These are phyloP conservation scores for Ochropleura plecta DNA, from an alignment of 2,888 invertebrate genomes.

Conservation along the genomic window DNA sequence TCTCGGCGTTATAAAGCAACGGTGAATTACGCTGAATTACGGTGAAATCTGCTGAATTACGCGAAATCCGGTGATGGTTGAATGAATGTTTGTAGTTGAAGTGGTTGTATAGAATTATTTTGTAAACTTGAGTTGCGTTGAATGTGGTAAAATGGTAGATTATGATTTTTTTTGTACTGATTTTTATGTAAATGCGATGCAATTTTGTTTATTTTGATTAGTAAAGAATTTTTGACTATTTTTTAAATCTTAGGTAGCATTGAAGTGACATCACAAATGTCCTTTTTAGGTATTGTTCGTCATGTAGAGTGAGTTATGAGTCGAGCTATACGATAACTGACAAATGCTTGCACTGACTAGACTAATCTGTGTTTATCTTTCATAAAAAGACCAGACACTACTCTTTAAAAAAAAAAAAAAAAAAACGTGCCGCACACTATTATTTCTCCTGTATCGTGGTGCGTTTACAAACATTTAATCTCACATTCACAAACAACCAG, in stretches of 20 bases:
- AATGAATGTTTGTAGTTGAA: constrained; percentile 37
- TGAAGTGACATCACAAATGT: not conserved
- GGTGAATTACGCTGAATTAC: constrained; percentile 48
- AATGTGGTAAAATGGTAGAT: not conserved
- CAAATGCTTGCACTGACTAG: no score
- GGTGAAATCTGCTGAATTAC: constrained; percentile 21
- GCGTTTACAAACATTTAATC: no score
- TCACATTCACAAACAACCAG: no score
- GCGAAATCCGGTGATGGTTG: constrained; percentile 39
- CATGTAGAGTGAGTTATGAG: no score
- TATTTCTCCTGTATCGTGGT: no score
- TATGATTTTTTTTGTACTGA: not conserved
- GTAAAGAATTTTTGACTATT: not conserved
- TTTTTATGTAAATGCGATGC: not conserved
- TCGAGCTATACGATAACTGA: no score
- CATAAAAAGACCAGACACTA: no score
- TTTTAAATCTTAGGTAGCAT: not conserved
- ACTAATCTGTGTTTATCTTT: no score
- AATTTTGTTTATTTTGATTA: not conserved
- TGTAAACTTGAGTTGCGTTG: not conserved
- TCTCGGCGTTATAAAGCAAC: constrained; percentile 42
- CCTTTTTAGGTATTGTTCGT: no score
- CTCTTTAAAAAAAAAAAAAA: no score
- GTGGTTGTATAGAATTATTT: constrained; percentile 18
- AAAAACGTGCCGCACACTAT: no score